phyloP scores from a whole-genome alignment of 2,888 invertebrate species.

The Digitonthophagus gazella region DNA sequence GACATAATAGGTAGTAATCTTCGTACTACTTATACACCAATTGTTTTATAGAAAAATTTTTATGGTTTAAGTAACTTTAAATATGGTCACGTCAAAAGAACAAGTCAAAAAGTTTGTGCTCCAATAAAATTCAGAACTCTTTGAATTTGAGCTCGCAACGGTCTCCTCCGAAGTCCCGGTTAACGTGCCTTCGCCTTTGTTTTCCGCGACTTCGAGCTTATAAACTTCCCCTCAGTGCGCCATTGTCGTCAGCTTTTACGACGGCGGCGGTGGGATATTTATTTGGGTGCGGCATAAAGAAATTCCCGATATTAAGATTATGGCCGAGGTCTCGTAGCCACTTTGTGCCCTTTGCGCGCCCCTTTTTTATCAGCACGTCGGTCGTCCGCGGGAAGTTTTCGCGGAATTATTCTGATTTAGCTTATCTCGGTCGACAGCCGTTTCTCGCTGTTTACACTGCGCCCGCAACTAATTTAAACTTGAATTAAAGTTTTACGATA shows the following conservation, averaged over 20 bases:
- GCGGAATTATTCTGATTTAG: neutral
- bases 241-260: neutral
- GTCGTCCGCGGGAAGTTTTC: neutral
- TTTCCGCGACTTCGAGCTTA: neutral
- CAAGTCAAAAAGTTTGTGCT: neutral
- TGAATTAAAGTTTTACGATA: neutral
- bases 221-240: neutral
- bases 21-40: too few species aligned
- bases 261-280: neutral
- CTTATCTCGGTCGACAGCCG: neutral
- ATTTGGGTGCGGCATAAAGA: neutral
- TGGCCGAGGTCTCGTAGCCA: neutral
- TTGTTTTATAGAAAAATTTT: too few species aligned
- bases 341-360: neutral
- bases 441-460: neutral
- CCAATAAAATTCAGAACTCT: neutral
- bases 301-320: neutral
- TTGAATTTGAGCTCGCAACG: neutral
- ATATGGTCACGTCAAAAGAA: neutral
- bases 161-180: neutral
- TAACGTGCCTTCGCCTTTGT: too few species aligned
- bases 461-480: neutral
- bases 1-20: too few species aligned
- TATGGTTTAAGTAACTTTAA: too few species aligned
- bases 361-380: neutral